A percentile compares a stretch with the other conserved stretches of the same genome.
phyloP scores from a whole-genome alignment of 1,140 invertebrate species.

The Papilio polytes region DNA sequence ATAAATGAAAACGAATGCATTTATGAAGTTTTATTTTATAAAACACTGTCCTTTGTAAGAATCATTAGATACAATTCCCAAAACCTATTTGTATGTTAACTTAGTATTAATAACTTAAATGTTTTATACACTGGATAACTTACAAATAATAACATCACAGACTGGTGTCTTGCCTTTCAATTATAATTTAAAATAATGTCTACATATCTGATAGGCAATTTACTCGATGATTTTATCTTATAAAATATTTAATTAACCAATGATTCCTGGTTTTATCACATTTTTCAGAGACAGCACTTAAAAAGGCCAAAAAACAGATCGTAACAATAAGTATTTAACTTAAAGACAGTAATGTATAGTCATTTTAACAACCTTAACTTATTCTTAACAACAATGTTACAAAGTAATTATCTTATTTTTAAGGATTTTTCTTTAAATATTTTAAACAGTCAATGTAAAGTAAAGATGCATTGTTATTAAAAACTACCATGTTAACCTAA shows the following conservation, averaged over 20 bases:
- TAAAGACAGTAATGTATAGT: too few relatives aligned
- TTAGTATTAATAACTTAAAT: not conserved
- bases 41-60: conserved; percentile 1
- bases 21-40: not conserved
- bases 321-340: too few relatives aligned
- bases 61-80: not conserved
- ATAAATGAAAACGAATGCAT: conserved; percentile 56
- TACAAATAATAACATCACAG: not conserved
- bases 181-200: not conserved
- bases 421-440: not conserved
- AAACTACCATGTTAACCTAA: not conserved
- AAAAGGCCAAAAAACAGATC: too few relatives aligned
- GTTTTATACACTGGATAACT: not conserved
- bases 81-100: not conserved
- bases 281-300: too few relatives aligned
- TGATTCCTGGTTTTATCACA: too few relatives aligned
- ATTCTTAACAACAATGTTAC: too few relatives aligned
- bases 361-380: too few relatives aligned
- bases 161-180: not conserved
- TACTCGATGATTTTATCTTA: too few relatives aligned
- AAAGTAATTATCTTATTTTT: too few relatives aligned
- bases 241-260: too few relatives aligned
- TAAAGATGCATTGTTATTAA: not conserved
- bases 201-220: too few relatives aligned
- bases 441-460: not conserved